Percentiles rank a stretch among this genome's conserved stretches.
Evolutionary conservation across 2,113 vertebrate genomes (phyloP).

Genomic region (Xiphophorus couchianus): DNA sequence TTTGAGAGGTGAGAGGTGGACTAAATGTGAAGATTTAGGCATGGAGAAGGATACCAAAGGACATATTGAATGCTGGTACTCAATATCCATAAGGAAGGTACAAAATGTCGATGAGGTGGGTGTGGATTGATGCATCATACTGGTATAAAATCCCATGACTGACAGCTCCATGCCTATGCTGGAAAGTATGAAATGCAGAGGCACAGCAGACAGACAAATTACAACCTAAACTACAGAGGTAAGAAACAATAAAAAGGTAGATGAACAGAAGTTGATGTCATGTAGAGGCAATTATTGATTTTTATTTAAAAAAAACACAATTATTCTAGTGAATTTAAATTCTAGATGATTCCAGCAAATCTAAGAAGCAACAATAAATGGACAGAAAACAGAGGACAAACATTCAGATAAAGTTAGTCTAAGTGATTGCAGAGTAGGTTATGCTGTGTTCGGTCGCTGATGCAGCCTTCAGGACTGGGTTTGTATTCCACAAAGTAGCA

Average conservation of each 20-base stretch:
- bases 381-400: neutral
- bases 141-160: neutral
- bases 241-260: neutral
- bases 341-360: neutral
- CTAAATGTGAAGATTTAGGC: too few species aligned
- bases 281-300: neutral
- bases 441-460: constrained; percentile 33
- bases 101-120: neutral
- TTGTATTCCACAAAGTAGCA: constrained; percentile 78
- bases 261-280: neutral
- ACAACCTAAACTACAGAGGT: neutral
- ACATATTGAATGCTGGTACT: neutral
- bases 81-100: neutral
- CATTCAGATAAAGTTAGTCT: neutral
- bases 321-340: neutral
- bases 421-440: constrained; percentile 34
- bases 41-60: too few species aligned
- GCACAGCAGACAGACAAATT: neutral
- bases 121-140: neutral
- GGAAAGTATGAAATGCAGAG: neutral
- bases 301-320: too few species aligned
- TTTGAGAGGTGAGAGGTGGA: too few species aligned
- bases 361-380: neutral
- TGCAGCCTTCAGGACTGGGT: constrained; percentile 40
- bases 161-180: neutral